These are phyloP conservation scores for Zoroaster sp. DNA, from an alignment of 53 echinoderm and acorn worm species.

Conservation along the genomic window DNA sequence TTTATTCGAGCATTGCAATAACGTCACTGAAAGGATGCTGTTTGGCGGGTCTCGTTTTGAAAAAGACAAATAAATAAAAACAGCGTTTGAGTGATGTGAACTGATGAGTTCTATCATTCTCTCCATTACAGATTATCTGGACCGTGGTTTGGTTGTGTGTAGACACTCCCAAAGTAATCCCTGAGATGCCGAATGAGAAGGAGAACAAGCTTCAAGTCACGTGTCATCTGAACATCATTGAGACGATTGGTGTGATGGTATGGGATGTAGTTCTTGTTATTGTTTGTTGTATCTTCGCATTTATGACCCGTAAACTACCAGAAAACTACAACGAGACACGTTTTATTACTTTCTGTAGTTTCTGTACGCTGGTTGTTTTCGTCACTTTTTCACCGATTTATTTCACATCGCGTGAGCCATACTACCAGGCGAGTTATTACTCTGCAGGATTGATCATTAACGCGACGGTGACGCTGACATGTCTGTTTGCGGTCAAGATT, in stretches of 20 bases:
- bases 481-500: constrained; percentile 87
- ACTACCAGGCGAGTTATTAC: constrained; percentile 74
- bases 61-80: too few species aligned
- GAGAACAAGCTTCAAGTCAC: constrained; percentile 65
- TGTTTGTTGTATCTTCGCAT: constrained; percentile 89
- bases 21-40: too few species aligned
- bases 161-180: constrained; percentile 65
- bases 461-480: constrained; percentile 80
- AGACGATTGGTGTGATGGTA: constrained; percentile 70
- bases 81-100: too few species aligned
- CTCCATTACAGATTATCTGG: constrained; percentile 70
- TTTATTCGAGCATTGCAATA: too few species aligned
- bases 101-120: too few species aligned
- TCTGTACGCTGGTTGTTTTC: constrained; percentile 84
- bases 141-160: constrained; percentile 69
- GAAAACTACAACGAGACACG: constrained; percentile 98
- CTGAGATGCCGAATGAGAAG: constrained; percentile 60
- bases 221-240: constrained; percentile 57
- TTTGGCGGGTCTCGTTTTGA: too few species aligned
- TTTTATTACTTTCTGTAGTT: constrained; percentile 93
- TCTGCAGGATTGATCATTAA: constrained; percentile 86
- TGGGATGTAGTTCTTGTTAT: constrained; percentile 86
- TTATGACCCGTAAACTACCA: constrained; percentile 89
- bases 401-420: constrained; percentile 73
- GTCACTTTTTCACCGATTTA: constrained; percentile 86